Base-by-base conservation (phyloP, 1,140 invertebrate species). In the Drosophila arawakana region DNA sequence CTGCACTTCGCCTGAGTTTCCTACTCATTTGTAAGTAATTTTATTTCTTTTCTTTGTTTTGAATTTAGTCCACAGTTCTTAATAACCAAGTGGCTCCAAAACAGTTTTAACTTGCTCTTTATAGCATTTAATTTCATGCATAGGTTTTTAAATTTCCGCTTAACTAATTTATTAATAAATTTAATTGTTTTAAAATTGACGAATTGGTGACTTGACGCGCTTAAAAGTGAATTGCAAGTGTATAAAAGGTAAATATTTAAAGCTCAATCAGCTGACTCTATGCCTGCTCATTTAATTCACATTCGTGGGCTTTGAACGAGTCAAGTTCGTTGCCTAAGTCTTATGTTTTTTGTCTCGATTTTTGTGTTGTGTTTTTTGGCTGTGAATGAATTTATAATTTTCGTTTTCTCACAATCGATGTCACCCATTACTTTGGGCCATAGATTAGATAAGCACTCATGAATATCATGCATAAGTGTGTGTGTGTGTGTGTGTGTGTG, bases 251-350 rank as follows among this genome's bases (percentile, higher is more conserved):
- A 10, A 50, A 50, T 62, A 62, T 10, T 10, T 7, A 15, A n/a
- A 55, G 39, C 7, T 10, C 9, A 10, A 18, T 43, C n/a, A 61
- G 15, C 65, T 60, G 55, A 47, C 68, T 67, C 39, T 30, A 9
- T 66, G n/a, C 13, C 15, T 47, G 44, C 7, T 34, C 9, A 63
- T 63, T 43, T 74, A 70, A 47, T 50, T 10, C 4, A 52, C 47
- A 13, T 54, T 41, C 62, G 61, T 7, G 25, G 44, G 65, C 49
- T 1, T 13, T 30, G 18, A 61, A 44, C 47, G 7, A 39, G 34
- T 41, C 75, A 81, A 88, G 83, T 88, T 88, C 68, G 83, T 83
- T 88, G 77, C 83, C 76, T 80, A 89, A 88, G 78, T 85, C 79
- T 81, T 90, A 90, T 85, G 81, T 85, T 80, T 72, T 63, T 30